These are phyloP conservation scores for Amazona guildingii DNA, from an alignment of 2,113 vertebrate genomes.

Conservation along the genomic window DNA sequence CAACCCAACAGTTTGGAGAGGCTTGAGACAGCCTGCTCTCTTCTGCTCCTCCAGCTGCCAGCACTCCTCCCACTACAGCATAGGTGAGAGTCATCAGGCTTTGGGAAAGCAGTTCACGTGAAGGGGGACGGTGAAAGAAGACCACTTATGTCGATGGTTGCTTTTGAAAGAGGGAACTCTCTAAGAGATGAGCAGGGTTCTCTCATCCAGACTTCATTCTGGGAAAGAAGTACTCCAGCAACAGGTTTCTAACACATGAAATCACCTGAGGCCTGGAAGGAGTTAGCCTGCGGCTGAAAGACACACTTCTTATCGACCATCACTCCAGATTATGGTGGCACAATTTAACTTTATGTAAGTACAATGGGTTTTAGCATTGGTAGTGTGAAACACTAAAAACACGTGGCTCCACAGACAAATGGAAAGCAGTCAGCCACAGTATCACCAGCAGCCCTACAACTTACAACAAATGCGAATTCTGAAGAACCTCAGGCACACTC, in stretches of 20 bases:
- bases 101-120: neutral
- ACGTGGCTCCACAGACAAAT: neutral
- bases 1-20: neutral
- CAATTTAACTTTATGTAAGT: neutral
- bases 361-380: neutral
- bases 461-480: neutral
- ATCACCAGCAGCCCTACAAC: neutral
- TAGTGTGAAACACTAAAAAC: neutral
- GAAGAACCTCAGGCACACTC: neutral
- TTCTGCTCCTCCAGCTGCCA: neutral
- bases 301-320: neutral
- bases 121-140: accelerated
- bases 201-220: neutral
- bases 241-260: neutral
- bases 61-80: neutral
- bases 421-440: neutral
- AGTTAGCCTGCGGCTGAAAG: neutral
- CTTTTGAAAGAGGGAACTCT: neutral
- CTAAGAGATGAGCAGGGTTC: neutral
- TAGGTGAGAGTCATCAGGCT: neutral
- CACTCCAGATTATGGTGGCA: neutral
- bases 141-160: accelerated
- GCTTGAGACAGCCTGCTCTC: neutral
- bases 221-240: neutral
- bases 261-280: neutral